These are phyloP conservation scores for Proterorhinus semilunaris DNA, from an alignment of 2,113 vertebrate genomes.

Conservation along the genomic window DNA sequence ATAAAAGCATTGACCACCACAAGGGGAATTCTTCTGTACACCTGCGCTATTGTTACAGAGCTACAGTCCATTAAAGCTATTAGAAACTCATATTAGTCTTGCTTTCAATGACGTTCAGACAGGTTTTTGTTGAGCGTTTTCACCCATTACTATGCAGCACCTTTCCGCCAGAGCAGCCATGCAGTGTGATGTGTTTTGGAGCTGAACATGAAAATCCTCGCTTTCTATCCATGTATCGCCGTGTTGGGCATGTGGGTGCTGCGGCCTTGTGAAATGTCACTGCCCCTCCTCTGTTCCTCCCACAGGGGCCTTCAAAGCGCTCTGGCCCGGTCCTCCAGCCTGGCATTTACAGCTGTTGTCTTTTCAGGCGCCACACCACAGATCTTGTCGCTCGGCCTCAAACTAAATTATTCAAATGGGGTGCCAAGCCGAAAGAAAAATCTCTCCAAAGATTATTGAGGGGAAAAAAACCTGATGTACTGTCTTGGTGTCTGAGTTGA, in stretches of 20 bases:
- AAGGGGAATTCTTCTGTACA: neutral
- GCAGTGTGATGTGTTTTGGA: neutral
- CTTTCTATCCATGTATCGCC: conserved; percentile 26
- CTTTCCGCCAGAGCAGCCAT: neutral
- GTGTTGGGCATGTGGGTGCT: conserved; percentile 28
- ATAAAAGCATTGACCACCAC: conserved; percentile 8
- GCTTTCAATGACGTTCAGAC: neutral
- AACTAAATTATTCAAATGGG: conserved; percentile 38
- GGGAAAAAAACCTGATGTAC: neutral
- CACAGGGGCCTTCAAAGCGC: conserved; percentile 64
- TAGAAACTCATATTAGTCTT: neutral
- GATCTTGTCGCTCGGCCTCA: conserved; percentile 30
- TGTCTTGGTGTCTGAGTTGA: neutral
- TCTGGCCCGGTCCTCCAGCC: conserved; percentile 46
- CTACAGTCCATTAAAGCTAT: neutral
- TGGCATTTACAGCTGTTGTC: conserved; percentile 70
- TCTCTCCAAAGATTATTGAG: neutral
- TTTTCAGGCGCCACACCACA: conserved; percentile 28
- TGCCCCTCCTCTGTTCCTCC: conserved; percentile 37
- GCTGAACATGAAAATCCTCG: conserved; percentile 11
- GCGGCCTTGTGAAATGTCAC: conserved; percentile 66
- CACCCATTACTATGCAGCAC: neutral
- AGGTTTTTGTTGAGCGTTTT: neutral
- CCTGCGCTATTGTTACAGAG: neutral
- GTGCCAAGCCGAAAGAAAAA: conserved; percentile 15